Percentiles rank a stretch among this genome's conserved stretches.
Evolutionary conservation across 1,140 invertebrate genomes (phyloP).

Genomic region (Drosophila orosa): DNA sequence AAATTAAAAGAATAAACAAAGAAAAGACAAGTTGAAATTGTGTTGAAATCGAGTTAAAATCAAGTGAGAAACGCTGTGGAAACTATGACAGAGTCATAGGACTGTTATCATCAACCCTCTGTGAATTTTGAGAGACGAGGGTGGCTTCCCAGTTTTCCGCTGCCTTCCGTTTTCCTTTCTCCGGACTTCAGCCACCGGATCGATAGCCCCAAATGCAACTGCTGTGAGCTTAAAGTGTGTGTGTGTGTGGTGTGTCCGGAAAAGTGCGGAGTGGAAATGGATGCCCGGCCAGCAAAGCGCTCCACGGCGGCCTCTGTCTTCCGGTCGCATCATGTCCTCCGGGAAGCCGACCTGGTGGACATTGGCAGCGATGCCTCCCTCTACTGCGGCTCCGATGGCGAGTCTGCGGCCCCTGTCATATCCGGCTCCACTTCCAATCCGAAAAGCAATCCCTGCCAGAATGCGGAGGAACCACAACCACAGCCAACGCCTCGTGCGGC

Average conservation of each 20-base stretch:
- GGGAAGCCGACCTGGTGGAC: conserved; percentile 71
- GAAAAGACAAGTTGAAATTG: neutral
- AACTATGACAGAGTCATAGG: neutral
- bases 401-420: conserved; percentile 14
- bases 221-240: conserved; percentile 47
- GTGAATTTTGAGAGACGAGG: conserved; percentile 31
- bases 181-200: conserved; percentile 49
- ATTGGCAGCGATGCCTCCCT: conserved; percentile 79
- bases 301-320: conserved; percentile 68
- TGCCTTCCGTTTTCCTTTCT: conserved; percentile 20
- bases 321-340: conserved; percentile 65
- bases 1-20: conserved; percentile 22
- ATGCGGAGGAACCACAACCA: conserved; percentile 26
- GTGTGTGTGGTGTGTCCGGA: conserved; percentile 4
- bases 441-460: conserved; percentile 5
- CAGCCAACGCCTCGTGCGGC: conserved; percentile 74
- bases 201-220: conserved; percentile 74
- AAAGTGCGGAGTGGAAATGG: conserved; percentile 41
- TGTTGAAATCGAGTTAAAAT: neutral
- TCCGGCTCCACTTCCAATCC: neutral
- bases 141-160: conserved; percentile 46
- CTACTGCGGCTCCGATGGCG: conserved; percentile 67
- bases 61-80: neutral
- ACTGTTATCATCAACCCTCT: conserved; percentile 27
- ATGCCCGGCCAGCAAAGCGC: conserved; percentile 66